These are phyloP conservation scores for Hydrochoerus hydrochaeris DNA, from an alignment of 2,113 vertebrate genomes.

Conservation along the genomic window DNA sequence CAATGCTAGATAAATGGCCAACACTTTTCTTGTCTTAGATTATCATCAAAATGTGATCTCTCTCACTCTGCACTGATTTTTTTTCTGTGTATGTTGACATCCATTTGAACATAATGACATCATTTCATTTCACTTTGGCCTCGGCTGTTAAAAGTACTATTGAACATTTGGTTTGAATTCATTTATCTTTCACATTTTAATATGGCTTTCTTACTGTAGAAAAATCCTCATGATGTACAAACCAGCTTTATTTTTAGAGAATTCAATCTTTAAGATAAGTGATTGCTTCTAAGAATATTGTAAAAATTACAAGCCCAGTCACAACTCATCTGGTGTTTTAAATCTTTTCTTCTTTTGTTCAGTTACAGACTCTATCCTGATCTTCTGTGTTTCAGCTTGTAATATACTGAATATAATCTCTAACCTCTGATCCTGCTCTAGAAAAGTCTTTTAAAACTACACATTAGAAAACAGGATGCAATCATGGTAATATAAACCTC, in stretches of 20 bases:
- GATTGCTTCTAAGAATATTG: conserved; percentile 52
- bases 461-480: background rate
- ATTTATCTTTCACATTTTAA: conserved; percentile 79
- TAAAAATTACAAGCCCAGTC: conserved; percentile 68
- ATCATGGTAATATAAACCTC: background rate
- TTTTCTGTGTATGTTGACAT: conserved; percentile 75
- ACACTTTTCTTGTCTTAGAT: conserved; percentile 77
- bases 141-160: conserved; percentile 76
- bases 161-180: conserved; percentile 76
- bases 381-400: background rate
- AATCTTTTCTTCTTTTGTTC: conserved; percentile 28
- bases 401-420: background rate
- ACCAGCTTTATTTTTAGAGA: conserved; percentile 66
- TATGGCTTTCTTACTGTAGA: conserved; percentile 54
- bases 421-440: background rate
- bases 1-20: conserved; percentile 74
- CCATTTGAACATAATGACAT: conserved; percentile 80
- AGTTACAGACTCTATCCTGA: background rate
- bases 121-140: conserved; percentile 78
- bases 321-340: conserved; percentile 25
- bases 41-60: conserved; percentile 81
- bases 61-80: conserved; percentile 77
- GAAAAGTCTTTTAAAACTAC: background rate
- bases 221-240: conserved; percentile 63
- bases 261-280: conserved; percentile 57